These are phyloP conservation scores for Rhineura floridana DNA, from an alignment of 2,113 vertebrate genomes.

Conservation along the genomic window DNA sequence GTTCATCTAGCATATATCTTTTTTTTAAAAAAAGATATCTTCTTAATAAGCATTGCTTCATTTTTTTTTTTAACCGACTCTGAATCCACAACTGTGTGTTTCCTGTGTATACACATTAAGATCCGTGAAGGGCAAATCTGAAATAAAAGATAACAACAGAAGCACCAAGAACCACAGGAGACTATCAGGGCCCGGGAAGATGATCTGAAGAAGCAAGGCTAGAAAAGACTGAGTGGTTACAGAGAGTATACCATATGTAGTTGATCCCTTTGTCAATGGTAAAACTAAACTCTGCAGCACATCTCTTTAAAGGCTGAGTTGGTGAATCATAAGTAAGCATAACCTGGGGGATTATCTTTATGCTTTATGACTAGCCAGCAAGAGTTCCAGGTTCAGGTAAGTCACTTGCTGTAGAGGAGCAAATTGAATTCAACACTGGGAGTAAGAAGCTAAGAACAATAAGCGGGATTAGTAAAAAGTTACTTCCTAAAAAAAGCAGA, in stretches of 20 bases:
- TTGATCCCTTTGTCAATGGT: not conserved
- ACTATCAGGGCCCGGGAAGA: not conserved
- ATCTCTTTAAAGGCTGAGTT: not conserved
- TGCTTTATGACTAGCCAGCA: not conserved
- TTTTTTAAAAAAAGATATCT: not conserved
- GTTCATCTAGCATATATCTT: not conserved
- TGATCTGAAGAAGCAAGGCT: not conserved
- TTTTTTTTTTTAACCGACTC: not conserved
- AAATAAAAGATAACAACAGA: not conserved
- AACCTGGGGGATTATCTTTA: not conserved
- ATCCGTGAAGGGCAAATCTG: not conserved
- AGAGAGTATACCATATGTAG: not conserved
- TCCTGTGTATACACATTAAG: not conserved
- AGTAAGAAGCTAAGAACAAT: no score
- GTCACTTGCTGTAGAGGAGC: not conserved
- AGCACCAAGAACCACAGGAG: not conserved
- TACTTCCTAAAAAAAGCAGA: not conserved
- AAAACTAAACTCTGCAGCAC: not conserved
- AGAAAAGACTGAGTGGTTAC: not conserved
- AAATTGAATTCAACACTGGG: not conserved
- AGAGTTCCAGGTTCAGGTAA: not conserved
- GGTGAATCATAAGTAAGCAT: constrained; percentile 16
- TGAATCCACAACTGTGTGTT: not conserved
- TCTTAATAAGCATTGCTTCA: not conserved
- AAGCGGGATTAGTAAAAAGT: no score